Evolutionary conservation across 1,140 invertebrate genomes (phyloP).

Genomic region (Drosophila parvula): DNA sequence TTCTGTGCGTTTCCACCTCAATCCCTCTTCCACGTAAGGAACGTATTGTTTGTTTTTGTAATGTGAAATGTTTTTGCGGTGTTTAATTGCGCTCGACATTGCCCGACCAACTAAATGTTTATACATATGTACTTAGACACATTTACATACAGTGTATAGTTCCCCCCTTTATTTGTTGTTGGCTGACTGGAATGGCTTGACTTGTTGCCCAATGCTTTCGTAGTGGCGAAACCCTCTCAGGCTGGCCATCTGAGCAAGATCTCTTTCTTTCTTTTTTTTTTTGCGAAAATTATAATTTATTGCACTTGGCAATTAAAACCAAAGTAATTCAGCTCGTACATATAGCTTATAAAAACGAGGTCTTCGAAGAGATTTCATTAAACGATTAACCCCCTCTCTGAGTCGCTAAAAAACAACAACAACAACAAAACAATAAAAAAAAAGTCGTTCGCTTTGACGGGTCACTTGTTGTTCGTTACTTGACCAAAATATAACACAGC

Average conservation of each 20-base stretch:
- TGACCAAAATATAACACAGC: slow-evolving; percentile 14
- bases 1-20: slow-evolving; percentile 10
- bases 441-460: neutral
- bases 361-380: slow-evolving; percentile 41
- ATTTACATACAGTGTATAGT: slow-evolving; percentile 10
- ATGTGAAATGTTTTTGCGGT: slow-evolving; percentile 67
- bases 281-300: slow-evolving; percentile 60
- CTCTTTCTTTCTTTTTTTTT: slow-evolving; percentile 8
- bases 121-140: slow-evolving; percentile 28
- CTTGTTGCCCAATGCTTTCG: slow-evolving; percentile 42
- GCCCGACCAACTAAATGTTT: slow-evolving; percentile 57
- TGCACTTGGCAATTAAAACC: slow-evolving; percentile 46
- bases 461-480: slow-evolving; percentile 18
- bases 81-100: slow-evolving; percentile 68
- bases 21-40: slow-evolving; percentile 14
- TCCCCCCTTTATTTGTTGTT: slow-evolving; percentile 1
- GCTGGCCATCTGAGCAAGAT: slow-evolving; percentile 46
- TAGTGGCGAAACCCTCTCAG: slow-evolving; percentile 12
- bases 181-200: slow-evolving; percentile 40
- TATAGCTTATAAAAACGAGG: slow-evolving; percentile 2
- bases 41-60: slow-evolving; percentile 61
- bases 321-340: slow-evolving; percentile 30
- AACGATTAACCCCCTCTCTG: neutral
- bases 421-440: neutral
- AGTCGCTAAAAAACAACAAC: slow-evolving; percentile 1